These are phyloP conservation scores for Celastrina argiolus DNA, from an alignment of 2,888 invertebrate species.

Conservation along the genomic window DNA sequence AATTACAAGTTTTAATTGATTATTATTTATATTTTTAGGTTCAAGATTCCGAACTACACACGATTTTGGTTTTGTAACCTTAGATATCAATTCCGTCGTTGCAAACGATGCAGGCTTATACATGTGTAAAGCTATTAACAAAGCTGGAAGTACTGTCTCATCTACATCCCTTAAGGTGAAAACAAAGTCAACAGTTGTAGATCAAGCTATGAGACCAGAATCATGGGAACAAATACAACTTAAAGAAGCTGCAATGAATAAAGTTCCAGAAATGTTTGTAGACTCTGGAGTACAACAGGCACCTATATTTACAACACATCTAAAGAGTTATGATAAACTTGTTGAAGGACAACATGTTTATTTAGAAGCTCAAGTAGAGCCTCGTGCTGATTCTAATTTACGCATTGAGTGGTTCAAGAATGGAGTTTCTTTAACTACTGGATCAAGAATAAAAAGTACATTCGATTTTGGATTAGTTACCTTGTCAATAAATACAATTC, in stretches of 20 bases:
- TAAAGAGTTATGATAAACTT: conserved; percentile 89
- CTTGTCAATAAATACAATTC: conserved; percentile 90
- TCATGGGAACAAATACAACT: conserved; percentile 94
- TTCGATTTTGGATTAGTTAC: conserved; percentile 98
- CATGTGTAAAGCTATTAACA: conserved; percentile 95
- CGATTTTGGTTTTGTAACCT: conserved; percentile 95
- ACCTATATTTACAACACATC: conserved; percentile 96
- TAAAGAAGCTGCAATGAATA: conserved; percentile 94
- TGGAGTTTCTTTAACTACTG: conserved; percentile 89
- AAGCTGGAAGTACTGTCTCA: conserved; percentile 95
- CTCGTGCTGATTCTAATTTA: conserved; percentile 91
- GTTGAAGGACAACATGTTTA: conserved; percentile 92
- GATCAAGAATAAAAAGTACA: conserved; percentile 93
- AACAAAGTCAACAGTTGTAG: conserved; percentile 87
- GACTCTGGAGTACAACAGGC: conserved; percentile 92
- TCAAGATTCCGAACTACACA: conserved; percentile 94
- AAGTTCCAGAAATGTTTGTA: conserved; percentile 91
- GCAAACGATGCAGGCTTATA: conserved; percentile 94
- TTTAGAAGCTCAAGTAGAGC: conserved; percentile 93
- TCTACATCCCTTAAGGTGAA: conserved; percentile 94
- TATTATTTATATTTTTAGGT: conserved; percentile 57
- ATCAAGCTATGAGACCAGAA: conserved; percentile 92
- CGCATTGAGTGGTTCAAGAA: conserved; percentile 96
- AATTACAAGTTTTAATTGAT: neutral
- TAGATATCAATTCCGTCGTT: conserved; percentile 93